Base-by-base conservation (phyloP, 2,113 vertebrate genomes). In the Phyllostomus hastatus region DNA sequence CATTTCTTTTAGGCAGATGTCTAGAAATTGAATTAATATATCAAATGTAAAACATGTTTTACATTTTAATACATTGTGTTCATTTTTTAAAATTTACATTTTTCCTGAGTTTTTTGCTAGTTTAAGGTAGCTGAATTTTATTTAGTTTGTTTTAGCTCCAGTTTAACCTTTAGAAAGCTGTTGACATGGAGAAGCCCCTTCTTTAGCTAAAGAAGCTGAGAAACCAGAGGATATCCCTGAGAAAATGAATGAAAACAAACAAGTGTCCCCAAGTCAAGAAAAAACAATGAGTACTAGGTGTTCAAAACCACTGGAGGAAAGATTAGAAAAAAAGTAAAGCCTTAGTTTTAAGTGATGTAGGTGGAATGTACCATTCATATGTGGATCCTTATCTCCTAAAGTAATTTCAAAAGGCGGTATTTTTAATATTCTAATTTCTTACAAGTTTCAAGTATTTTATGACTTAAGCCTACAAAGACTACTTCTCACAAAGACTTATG, bases 371-470 rank as follows among this genome's bases (percentile, higher is more conserved):
- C 50, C 59, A 79, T 89, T 89, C 46, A 16, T 57, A 38, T 38
- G 6, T 67, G 81, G 14, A 48, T 70, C 10, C 64, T 67, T 86
- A 64, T 28, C 22, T 89, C 50, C 61, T 83, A 89, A 48, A 92
- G 70, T 76, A 41, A 70, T 88, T 90, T 84, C 50, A 78, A 46
- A 43, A 19, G 28, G 43, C 33, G 70, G 26, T 43, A 91, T 78
- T 84, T 89, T 95, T 83, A 86, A 41, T 86, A 72, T 78, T 92
- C n/a, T 54, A 69, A 61, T 66, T 83, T 92, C n/a, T 90, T 59
- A 54, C 3, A 87, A 66, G 24, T 90, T 94, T 95, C 52, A 82
- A 95, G 46, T 66, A 50, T 89, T 91, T 81, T 6, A 7, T 92
- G 59, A 91, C 43, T 88, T 75, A 57, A 88, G 43, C 50, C 41